Evolutionary conservation across 2,113 vertebrate genomes (phyloP).

Genomic region (Tetraodon nigroviridis): DNA sequence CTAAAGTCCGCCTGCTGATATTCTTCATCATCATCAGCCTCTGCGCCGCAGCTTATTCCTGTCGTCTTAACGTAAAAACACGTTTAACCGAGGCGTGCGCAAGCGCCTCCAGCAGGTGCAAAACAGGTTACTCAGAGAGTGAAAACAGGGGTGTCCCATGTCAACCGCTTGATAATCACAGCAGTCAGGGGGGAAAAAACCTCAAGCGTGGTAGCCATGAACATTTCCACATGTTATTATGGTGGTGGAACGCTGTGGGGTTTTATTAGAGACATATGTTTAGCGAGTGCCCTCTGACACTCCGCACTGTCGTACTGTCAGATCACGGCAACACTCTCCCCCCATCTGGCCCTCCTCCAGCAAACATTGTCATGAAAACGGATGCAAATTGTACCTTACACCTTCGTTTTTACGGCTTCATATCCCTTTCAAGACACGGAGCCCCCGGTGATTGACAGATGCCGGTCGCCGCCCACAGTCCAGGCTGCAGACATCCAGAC

Average conservation of each 20-base stretch:
- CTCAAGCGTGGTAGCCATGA: constrained; percentile 60
- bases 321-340: constrained; percentile 1
- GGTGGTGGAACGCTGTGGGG: constrained; percentile 49
- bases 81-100: constrained; percentile 11
- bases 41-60: constrained; percentile 4
- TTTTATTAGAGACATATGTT: constrained; percentile 68
- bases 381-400: too few relatives aligned
- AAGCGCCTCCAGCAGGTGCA: constrained; percentile 38
- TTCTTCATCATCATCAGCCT: too few relatives aligned
- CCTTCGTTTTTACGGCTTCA: not conserved
- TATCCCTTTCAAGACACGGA: constrained; percentile 80
- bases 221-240: constrained; percentile 69
- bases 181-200: constrained; percentile 41
- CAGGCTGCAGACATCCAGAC: constrained; percentile 76
- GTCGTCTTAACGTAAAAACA: constrained; percentile 5
- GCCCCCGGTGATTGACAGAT: constrained; percentile 90
- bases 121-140: constrained; percentile 30
- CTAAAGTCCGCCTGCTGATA: too few relatives aligned
- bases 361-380: not conserved
- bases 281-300: constrained; percentile 47
- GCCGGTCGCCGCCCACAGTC: constrained; percentile 85
- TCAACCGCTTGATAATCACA: constrained; percentile 58
- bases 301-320: constrained; percentile 17
- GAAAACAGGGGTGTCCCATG: constrained; percentile 52
- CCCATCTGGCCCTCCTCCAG: not conserved